Percentiles rank a stretch among this genome's conserved stretches.
phyloP scores from a whole-genome alignment of 2,797 vertebrate species.

The Enteromius anoplus region DNA sequence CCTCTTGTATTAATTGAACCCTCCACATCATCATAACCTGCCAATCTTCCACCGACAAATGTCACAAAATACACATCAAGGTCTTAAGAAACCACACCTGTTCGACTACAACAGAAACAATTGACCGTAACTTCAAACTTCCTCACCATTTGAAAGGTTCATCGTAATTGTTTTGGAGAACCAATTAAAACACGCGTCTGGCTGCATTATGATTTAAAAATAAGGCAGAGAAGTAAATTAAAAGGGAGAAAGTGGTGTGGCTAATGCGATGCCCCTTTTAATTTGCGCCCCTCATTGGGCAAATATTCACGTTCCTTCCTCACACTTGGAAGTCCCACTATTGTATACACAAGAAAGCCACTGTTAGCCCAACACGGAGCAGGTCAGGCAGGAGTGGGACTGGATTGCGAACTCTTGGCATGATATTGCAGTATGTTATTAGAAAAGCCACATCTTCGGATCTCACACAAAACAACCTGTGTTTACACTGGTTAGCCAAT shows the following conservation, averaged over 20 bases:
- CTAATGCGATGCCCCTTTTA: slow-evolving; percentile 51
- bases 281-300: slow-evolving; percentile 52
- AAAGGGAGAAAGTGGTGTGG: slow-evolving; percentile 51
- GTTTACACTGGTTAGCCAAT: slow-evolving; percentile 48
- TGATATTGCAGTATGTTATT: slow-evolving; percentile 60
- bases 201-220: slow-evolving; percentile 43
- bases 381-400: slow-evolving; percentile 57
- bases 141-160: background rate
- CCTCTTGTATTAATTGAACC: slow-evolving; percentile 52
- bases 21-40: slow-evolving; percentile 48
- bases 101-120: slow-evolving; percentile 13
- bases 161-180: background rate
- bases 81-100: slow-evolving; percentile 35
- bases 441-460: slow-evolving; percentile 51
- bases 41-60: slow-evolving; percentile 49
- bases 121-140: slow-evolving; percentile 12
- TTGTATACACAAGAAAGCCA: slow-evolving; percentile 58
- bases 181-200: slow-evolving; percentile 53
- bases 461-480: slow-evolving; percentile 49
- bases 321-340: slow-evolving; percentile 57
- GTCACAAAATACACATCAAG: slow-evolving; percentile 52
- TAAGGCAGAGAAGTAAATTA: slow-evolving; percentile 49
- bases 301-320: slow-evolving; percentile 58
- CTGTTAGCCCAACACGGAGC: slow-evolving; percentile 48
- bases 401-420: slow-evolving; percentile 53